Evolutionary conservation across 2,113 vertebrate species (phyloP).

Genomic region (Hippolais icterina): DNA sequence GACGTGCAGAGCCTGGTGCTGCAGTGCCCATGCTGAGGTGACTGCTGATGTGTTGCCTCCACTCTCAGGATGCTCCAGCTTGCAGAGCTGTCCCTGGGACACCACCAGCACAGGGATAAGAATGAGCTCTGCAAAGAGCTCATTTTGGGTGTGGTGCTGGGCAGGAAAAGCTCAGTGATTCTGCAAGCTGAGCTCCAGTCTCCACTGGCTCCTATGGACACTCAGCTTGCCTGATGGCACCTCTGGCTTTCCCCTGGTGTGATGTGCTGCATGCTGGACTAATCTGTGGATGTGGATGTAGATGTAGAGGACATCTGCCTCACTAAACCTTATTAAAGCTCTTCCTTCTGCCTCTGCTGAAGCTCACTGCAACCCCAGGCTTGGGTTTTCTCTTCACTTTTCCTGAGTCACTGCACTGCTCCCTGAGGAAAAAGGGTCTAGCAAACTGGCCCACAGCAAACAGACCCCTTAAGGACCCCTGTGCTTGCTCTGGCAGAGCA

Average conservation of each 20-base stretch:
- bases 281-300: no score
- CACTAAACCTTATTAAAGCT: neutral
- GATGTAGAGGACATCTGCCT: neutral
- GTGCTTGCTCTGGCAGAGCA: neutral
- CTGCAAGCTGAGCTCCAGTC: neutral
- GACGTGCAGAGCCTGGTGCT: neutral
- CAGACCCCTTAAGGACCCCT: neutral
- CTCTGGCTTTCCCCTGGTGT: neutral
- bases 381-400: neutral
- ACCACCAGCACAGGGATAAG: neutral
- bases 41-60: neutral
- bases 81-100: neutral
- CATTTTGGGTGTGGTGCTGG: neutral
- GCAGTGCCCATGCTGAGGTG: neutral
- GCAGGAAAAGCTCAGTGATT: accelerated
- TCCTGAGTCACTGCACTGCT: neutral
- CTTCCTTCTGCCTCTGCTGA: neutral
- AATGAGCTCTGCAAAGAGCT: neutral
- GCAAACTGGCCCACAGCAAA: neutral
- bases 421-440: neutral
- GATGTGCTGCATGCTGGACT: neutral
- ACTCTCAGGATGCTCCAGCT: neutral
- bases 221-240: neutral
- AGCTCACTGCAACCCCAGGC: neutral
- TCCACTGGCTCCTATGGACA: neutral